Evolutionary conservation across 2,888 invertebrate species (phyloP).

Genomic region (Pedicia rivosa): DNA sequence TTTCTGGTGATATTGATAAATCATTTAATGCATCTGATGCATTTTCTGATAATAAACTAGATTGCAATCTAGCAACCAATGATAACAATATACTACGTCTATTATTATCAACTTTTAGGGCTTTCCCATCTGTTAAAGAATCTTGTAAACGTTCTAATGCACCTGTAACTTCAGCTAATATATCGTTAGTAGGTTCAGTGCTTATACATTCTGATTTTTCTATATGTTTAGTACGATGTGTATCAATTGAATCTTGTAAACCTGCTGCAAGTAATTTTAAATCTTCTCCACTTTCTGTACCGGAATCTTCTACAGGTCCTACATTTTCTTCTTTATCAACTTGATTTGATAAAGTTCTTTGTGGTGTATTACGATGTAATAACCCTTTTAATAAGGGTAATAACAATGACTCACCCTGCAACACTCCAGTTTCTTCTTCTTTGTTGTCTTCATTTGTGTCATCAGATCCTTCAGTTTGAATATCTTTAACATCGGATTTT

Average conservation of each 20-base stretch:
- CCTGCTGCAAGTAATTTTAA: constrained; percentile 37
- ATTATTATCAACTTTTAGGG: constrained; percentile 31
- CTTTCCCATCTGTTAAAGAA: constrained; percentile 44
- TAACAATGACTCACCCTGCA: constrained; percentile 58
- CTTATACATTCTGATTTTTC: constrained; percentile 25
- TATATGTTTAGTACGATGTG: constrained; percentile 22
- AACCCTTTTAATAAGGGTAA: constrained; percentile 51
- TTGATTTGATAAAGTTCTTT: constrained; percentile 10
- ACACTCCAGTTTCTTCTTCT: constrained; percentile 11
- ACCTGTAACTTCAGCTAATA: constrained; percentile 59
- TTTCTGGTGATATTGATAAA: constrained; percentile 16
- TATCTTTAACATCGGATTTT: background rate
- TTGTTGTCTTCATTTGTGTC: background rate
- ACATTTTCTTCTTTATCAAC: constrained; percentile 23
- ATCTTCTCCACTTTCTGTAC: constrained; percentile 55
- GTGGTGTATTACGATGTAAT: constrained; percentile 29
- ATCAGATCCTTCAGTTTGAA: constrained; percentile 2
- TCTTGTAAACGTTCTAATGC: constrained; percentile 59
- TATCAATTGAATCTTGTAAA: constrained; percentile 34
- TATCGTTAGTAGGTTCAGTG: constrained; percentile 32
- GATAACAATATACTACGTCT: constrained; percentile 45
- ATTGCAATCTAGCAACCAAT: constrained; percentile 53
- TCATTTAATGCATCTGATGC: constrained; percentile 14
- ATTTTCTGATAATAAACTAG: constrained; percentile 31
- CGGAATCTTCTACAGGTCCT: constrained; percentile 38